These are phyloP conservation scores for Azemiops feae DNA, from an alignment of 2,113 vertebrate genomes.

Conservation along the genomic window DNA sequence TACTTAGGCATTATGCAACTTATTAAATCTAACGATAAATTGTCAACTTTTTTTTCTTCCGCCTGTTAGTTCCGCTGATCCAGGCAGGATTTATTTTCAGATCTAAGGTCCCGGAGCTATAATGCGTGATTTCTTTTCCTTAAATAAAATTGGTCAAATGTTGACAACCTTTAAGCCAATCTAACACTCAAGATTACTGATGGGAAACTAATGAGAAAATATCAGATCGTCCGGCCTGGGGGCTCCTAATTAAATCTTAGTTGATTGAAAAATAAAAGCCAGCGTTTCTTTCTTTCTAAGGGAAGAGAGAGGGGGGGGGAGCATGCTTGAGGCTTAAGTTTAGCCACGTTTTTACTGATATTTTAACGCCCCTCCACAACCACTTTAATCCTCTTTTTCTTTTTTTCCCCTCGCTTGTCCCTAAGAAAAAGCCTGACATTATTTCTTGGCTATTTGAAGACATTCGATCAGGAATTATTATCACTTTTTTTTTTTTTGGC, in stretches of 20 bases:
- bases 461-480: conserved; percentile 60
- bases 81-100: conserved; percentile 80
- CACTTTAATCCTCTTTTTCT: not conserved
- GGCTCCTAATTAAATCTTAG: conserved; percentile 93
- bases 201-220: conserved; percentile 89
- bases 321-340: conserved; percentile 80
- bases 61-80: conserved; percentile 80
- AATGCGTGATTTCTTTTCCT: conserved; percentile 73
- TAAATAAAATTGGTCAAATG: conserved; percentile 85
- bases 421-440: conserved; percentile 44
- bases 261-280: conserved; percentile 91
- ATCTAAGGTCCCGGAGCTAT: conserved; percentile 74
- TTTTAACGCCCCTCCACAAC: conserved; percentile 42
- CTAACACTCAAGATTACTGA: conserved; percentile 81
- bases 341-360: conserved; percentile 82
- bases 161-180: conserved; percentile 87
- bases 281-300: conserved; percentile 29
- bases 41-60: conserved; percentile 73
- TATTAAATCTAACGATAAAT: conserved; percentile 73
- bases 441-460: conserved; percentile 74
- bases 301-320: conserved; percentile 46
- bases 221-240: conserved; percentile 83
- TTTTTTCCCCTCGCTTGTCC: not conserved
- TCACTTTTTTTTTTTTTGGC: conserved; percentile 64
- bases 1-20: conserved; percentile 67